Percentiles rank a stretch among this genome's conserved stretches.
Conservation (phyloP, 64 coral and sea anemone species). For the Platygyra sinensis region DNA sequence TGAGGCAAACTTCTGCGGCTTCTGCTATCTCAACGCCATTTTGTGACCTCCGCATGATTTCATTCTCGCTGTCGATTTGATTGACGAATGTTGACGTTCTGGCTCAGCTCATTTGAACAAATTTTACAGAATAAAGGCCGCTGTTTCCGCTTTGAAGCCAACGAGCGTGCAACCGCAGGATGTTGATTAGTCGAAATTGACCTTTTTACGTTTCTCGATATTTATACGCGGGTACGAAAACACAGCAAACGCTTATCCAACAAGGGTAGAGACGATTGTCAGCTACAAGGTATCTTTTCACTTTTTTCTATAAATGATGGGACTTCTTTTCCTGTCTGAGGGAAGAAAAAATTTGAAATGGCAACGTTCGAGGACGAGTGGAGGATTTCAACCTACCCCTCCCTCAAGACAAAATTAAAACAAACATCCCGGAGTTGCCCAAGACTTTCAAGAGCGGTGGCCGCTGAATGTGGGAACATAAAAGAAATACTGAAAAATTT, state of each 20-base stretch:
- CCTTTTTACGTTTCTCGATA: background rate
- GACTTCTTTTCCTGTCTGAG: too few species aligned
- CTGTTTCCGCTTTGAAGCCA: background rate
- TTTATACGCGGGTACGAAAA: background rate
- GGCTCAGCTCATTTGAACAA: background rate
- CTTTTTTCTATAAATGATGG: background rate
- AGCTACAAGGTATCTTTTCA: background rate
- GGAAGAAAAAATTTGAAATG: too few species aligned
- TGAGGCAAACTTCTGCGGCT: background rate
- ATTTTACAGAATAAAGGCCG: background rate
- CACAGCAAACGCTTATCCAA: background rate
- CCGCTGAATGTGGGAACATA: too few species aligned
- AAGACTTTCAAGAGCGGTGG: too few species aligned
- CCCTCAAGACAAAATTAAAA: background rate
- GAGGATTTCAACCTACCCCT: background rate
- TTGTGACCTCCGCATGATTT: too few species aligned
- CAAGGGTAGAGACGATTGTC: background rate
- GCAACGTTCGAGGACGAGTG: too few species aligned
- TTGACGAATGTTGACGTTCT: background rate
- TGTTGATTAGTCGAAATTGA: conserved; percentile 1
- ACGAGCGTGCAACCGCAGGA: background rate
- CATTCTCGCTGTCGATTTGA: too few species aligned
- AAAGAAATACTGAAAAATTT: too few species aligned
- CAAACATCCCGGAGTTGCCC: too few species aligned
- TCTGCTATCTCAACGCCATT: too few species aligned